Conservation (phyloP, 2,797 vertebrate genomes). For the Xerus rutilus region DNA sequence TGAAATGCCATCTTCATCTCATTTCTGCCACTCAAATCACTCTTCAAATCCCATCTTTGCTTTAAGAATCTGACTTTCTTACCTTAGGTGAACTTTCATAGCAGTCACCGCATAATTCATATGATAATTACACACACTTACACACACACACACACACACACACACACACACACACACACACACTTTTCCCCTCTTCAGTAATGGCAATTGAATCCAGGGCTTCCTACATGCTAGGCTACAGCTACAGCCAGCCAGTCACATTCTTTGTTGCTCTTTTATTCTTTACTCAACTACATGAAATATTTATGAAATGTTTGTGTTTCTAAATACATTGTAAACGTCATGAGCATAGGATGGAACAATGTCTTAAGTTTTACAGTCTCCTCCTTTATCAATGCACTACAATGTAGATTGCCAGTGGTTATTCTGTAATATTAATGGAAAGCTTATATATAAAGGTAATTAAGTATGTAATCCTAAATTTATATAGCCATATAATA, state of each 20-base stretch:
- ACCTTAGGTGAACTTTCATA: neutral
- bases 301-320: neutral
- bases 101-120: neutral
- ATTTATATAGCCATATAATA: neutral
- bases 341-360: neutral
- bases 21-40: constrained; percentile 11
- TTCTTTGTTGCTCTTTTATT: constrained; percentile 7
- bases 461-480: neutral
- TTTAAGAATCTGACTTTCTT: neutral
- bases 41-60: neutral
- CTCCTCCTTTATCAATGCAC: neutral
- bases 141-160: no score
- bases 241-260: neutral
- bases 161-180: neutral
- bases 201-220: neutral
- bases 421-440: neutral
- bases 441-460: neutral
- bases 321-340: neutral
- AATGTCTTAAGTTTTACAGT: neutral
- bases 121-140: neutral
- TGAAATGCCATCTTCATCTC: neutral
- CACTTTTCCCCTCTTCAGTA: neutral
- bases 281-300: neutral
- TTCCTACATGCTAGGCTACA: neutral
- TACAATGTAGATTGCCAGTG: neutral